phyloP scores from a whole-genome alignment of 2,888 invertebrate species.

The Drosophila siamana region DNA sequence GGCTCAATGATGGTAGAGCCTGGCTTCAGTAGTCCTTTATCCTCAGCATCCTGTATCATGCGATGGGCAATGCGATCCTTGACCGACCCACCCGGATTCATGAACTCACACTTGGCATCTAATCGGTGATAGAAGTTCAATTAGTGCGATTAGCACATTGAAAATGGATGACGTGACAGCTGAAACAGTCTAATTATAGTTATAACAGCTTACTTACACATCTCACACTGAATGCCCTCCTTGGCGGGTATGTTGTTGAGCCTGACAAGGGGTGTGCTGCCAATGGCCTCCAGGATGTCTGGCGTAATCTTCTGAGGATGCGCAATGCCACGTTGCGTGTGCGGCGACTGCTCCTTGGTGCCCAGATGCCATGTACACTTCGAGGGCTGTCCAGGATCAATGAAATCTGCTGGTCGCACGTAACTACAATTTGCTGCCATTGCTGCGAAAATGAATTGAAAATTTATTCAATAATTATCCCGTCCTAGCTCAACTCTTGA shows the following conservation, averaged over 20 bases:
- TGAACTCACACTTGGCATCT: constrained; percentile 99
- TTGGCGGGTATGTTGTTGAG: constrained; percentile 92
- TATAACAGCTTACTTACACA: constrained; percentile 89
- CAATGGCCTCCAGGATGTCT: constrained; percentile 91
- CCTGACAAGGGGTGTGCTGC: constrained; percentile 93
- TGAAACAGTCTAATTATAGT: not conserved
- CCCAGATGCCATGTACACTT: constrained; percentile 83
- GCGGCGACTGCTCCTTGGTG: constrained; percentile 75
- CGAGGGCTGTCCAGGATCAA: constrained; percentile 83
- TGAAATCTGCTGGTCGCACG: constrained; percentile 75
- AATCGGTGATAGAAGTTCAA: not conserved
- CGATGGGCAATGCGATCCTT: constrained; percentile 97
- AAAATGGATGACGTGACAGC: not conserved
- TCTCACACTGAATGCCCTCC: constrained; percentile 93
- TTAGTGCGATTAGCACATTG: constrained; percentile 3
- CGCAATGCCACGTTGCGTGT: constrained; percentile 75
- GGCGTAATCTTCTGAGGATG: constrained; percentile 85
- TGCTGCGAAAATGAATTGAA: not conserved
- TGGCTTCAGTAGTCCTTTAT: constrained; percentile 92
- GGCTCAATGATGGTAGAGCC: constrained; percentile 98
- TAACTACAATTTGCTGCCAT: constrained; percentile 75
- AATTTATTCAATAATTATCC: not conserved
- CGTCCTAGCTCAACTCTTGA: not conserved
- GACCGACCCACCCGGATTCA: constrained; percentile 98
- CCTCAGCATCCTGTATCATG: constrained; percentile 98